A percentile compares a stretch with the other conserved stretches of the same genome.
Evolutionary conservation across 2,113 vertebrate species (phyloP).

Genomic region (Centropristis striata): DNA sequence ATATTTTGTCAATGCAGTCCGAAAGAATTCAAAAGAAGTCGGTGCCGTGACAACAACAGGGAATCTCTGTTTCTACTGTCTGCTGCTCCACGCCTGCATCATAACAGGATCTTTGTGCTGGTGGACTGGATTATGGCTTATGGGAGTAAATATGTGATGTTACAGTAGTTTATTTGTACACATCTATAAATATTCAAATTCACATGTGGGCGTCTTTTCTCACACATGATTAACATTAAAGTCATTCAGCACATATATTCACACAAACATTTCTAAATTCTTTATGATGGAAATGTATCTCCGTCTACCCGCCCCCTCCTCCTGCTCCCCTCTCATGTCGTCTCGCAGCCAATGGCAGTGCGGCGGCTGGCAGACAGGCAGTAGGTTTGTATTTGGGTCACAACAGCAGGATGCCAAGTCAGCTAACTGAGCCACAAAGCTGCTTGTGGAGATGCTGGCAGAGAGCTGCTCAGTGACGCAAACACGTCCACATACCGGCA

Average conservation of each 20-base stretch:
- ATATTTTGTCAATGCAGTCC: neutral
- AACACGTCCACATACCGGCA: neutral
- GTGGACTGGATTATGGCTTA: neutral
- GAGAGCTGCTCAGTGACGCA: conserved; percentile 9
- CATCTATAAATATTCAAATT: neutral
- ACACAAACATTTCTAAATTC: neutral
- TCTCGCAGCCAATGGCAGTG: conserved; percentile 55
- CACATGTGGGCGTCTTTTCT: neutral
- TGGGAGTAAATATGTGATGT: neutral
- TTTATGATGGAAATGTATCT: neutral
- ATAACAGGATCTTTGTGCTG: neutral
- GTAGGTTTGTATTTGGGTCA: conserved; percentile 68
- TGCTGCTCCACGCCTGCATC: neutral
- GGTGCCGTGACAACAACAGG: neutral
- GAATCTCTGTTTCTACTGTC: neutral
- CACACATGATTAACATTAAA: neutral
- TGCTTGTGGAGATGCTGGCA: conserved; percentile 29
- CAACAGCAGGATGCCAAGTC: conserved; percentile 64
- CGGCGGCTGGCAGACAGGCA: conserved; percentile 49
- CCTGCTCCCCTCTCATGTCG: conserved; percentile 6
- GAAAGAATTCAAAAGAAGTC: neutral
- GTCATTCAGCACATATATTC: too few species aligned
- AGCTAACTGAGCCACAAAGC: conserved; percentile 51
- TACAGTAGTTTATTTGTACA: too few species aligned
- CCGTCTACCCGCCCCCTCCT: neutral